These are phyloP conservation scores for Sceliomorpha sp. DNA, from an alignment of 2,888 invertebrate species.

Conservation along the genomic window DNA sequence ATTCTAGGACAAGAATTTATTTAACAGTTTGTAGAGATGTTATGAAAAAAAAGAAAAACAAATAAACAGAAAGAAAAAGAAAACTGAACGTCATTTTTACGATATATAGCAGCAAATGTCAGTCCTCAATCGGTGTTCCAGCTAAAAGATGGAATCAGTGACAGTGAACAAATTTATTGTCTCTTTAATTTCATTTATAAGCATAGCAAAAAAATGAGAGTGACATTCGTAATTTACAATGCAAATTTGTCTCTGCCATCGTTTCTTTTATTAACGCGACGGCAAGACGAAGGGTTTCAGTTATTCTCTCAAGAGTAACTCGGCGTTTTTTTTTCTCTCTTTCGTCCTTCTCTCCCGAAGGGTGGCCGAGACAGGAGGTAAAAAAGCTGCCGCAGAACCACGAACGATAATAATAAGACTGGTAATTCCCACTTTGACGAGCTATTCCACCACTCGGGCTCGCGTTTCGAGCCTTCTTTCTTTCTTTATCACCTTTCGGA, in stretches of 20 bases:
- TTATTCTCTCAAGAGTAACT: constrained; percentile 63
- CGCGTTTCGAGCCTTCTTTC: constrained; percentile 65
- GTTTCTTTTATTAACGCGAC: constrained; percentile 55
- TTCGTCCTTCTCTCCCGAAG: constrained; percentile 51
- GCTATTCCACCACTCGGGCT: constrained; percentile 62
- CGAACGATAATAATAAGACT: constrained; percentile 76
- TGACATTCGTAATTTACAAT: constrained; percentile 48
- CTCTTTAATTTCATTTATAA: constrained; percentile 50
- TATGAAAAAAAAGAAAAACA: too few species aligned
- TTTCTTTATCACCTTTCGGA: constrained; percentile 64
- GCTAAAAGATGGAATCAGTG: constrained; percentile 49
- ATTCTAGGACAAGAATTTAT: too few species aligned
- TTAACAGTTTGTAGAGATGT: too few species aligned
- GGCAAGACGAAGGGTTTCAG: constrained; percentile 63
- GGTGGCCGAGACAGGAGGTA: constrained; percentile 43
- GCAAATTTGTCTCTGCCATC: constrained; percentile 53
- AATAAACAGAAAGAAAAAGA: too few species aligned
- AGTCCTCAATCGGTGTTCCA: constrained; percentile 37
- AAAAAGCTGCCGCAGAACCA: constrained; percentile 66
- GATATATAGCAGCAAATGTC: constrained; percentile 6
- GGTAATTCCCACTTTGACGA: constrained; percentile 79
- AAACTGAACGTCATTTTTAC: too few species aligned
- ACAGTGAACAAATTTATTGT: constrained; percentile 51
- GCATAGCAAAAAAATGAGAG: constrained; percentile 41
- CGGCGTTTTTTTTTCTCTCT: constrained; percentile 29